Base-by-base conservation (phyloP, 1,140 invertebrate genomes). In the Lepidurus arcticus region DNA sequence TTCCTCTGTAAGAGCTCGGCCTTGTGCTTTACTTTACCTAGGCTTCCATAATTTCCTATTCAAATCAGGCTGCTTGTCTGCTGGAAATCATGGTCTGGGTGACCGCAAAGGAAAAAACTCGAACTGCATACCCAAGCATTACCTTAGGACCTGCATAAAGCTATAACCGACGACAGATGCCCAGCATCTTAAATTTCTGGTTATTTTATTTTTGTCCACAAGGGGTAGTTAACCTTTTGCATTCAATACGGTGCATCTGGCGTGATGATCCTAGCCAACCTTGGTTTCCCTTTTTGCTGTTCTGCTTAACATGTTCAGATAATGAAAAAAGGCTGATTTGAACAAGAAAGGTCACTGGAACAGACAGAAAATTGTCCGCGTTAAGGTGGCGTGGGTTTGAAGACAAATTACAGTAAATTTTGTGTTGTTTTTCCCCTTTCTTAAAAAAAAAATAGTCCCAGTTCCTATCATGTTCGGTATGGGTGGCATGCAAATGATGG, bases 351-450 rank as follows among this genome's bases (percentile, higher is more conserved):
- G 34, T 34, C 34, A 34, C 34, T 34, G 34, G 34, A 34, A 34
- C 34, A 34, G 34, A 34, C 34, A 34, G 34, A 34, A 34, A 34
- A 34, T 34, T 34, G 34, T 34, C 34, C 0, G 34, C 34, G 3
- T 34, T 34, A 34, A 3, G 34, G 2, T 34, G 34, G 34, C 34
- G 34, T 34, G 34, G 34, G 34, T 34, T 34, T 34, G 34, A 34
- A 34, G 34, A 34, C 34, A 34, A 34, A 65, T 65, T 65, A 5
- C 7, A 16, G 21, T 65, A 21, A 1, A 26, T 77, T 73, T 7
- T 79, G 74, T 77, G 42, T 11, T 16, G 73, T 76, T 43, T 76
- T 80, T 81, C 73, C 73, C 79, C 77, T 80, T 84, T 85, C 81
- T 53, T 44, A 0, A 44, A 7, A 24, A 13, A 9, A 1, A 11